Evolutionary conservation across 1,140 invertebrate genomes (phyloP), one percentile per base, ranked within the genome.

Genomic region (Diachasmimorpha longicaudata): DNA sequence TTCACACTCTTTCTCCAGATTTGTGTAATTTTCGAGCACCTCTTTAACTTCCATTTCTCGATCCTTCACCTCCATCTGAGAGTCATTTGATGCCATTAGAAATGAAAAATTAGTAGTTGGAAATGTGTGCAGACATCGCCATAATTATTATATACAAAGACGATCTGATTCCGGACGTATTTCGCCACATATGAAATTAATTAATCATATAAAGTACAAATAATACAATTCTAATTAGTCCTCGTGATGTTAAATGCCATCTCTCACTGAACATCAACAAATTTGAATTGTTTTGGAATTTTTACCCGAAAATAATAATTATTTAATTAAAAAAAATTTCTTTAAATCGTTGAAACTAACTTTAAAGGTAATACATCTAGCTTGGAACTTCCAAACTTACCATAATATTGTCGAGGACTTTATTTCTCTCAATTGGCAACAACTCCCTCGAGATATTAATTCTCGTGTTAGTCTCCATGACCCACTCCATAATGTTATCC

Each of bases 11-110:
- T 91, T 91, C 77, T 92, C 92, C 72, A 93, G 84, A 85, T 93
- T 93, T 46, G 91, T 93, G 84, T 92, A 93, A 87, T 93, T 93
- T 84, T 93, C 92, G 19, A 93, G 81, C 9, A 93, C 90, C 78
- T 93, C 92, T 79, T 91, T 91, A 3, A 93, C 90, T 85, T 93
- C 92, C 75, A 90, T 88, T 81, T 92, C 91, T 25, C 90, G 90
- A 82, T 93, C 92, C 74, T 85, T 84, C 0, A 93, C 87, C 36
- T 82, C 85, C 14, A 81, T 83, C 90, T 91, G 75, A 25, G 31
- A n/a, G n/a, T n/a, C 6, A 31, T 31, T 31, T 6, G 6, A 31
- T 31, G 31, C 31, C 31, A 31, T 31, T 31, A 6, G 31, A 31
- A 31, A 3, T 31, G 2, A 31, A 31, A 3, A 31, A 31, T 31